These are phyloP conservation scores for Willowsia nigromaculata DNA, from an alignment of 2,888 invertebrate genomes.

Conservation along the genomic window DNA sequence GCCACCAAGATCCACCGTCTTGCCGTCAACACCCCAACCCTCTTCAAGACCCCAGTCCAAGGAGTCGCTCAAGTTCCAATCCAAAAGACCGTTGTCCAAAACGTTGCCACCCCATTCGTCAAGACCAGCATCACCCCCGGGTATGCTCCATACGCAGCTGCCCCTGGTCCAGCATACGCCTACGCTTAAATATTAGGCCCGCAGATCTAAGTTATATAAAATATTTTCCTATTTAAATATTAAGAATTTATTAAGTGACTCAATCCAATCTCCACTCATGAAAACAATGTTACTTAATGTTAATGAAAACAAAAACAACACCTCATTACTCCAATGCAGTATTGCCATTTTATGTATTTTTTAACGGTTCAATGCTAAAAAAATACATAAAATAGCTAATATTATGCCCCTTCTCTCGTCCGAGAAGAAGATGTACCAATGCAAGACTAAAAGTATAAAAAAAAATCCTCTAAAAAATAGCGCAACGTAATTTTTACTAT, in stretches of 20 bases:
- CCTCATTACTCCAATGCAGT: slow-evolving; percentile 48
- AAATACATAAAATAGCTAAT: slow-evolving; percentile 30
- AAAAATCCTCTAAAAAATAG: slow-evolving; percentile 23
- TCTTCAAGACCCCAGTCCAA: slow-evolving; percentile 82
- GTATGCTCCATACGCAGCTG: slow-evolving; percentile 43
- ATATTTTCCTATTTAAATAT: slow-evolving; percentile 65
- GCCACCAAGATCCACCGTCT: slow-evolving; percentile 83
- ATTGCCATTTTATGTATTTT: slow-evolving; percentile 49
- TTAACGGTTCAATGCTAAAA: slow-evolving; percentile 13
- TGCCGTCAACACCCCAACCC: slow-evolving; percentile 83
- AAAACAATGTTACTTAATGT: slow-evolving; percentile 20
- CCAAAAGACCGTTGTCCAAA: slow-evolving; percentile 71
- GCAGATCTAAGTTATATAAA: slow-evolving; percentile 45
- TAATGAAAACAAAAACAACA: slow-evolving; percentile 2
- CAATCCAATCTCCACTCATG: slow-evolving; percentile 29
- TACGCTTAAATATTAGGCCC: slow-evolving; percentile 23
- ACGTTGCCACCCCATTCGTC: slow-evolving; percentile 77
- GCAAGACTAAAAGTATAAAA: slow-evolving; percentile 50
- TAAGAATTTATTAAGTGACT: slow-evolving; percentile 54
- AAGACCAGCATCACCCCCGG: slow-evolving; percentile 69
- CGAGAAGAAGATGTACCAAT: slow-evolving; percentile 50
- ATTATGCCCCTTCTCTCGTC: slow-evolving; percentile 25
- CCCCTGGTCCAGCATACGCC: slow-evolving; percentile 34
- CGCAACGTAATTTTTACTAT: slow-evolving; percentile 33
- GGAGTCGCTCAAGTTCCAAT: slow-evolving; percentile 80